Conservation (phyloP, 2,888 invertebrate genomes). For the Listrodromus nycthemerus region DNA sequence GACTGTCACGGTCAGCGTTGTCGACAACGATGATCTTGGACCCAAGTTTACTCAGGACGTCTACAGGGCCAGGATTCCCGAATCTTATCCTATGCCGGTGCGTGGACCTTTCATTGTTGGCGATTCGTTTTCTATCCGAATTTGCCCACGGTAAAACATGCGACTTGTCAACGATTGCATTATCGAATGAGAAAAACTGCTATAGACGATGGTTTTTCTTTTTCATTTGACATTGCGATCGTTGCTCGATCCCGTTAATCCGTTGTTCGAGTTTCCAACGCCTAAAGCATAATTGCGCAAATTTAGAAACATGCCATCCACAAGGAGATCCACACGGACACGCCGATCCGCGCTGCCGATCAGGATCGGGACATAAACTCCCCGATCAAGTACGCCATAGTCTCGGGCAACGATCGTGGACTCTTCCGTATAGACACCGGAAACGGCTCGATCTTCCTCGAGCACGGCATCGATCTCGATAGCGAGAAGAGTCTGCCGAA, state of each 20-base stretch:
- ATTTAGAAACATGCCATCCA: conserved; percentile 90
- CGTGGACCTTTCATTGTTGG: conserved; percentile 77
- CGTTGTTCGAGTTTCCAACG: background rate
- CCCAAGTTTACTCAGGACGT: conserved; percentile 93
- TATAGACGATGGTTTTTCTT: too few species aligned
- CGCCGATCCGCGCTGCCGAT: conserved; percentile 91
- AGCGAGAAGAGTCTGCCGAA: conserved; percentile 89
- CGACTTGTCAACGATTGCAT: too few species aligned
- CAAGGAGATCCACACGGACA: conserved; percentile 89
- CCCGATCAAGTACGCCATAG: conserved; percentile 91
- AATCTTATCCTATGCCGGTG: conserved; percentile 93
- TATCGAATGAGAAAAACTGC: too few species aligned
- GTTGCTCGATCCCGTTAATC: background rate
- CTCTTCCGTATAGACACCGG: conserved; percentile 90
- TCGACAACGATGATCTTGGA: conserved; percentile 92
- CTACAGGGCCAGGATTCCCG: conserved; percentile 92
- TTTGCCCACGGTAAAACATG: too few species aligned
- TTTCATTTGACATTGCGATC: too few species aligned
- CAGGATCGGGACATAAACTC: conserved; percentile 92
- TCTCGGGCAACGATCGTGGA: conserved; percentile 92
- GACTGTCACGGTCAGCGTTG: conserved; percentile 89
- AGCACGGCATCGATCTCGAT: conserved; percentile 93
- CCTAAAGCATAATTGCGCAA: too few species aligned
- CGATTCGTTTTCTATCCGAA: too few species aligned
- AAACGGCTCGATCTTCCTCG: conserved; percentile 91